Conservation (phyloP, 2,797 vertebrate genomes). For the Cyclura pinguis region DNA sequence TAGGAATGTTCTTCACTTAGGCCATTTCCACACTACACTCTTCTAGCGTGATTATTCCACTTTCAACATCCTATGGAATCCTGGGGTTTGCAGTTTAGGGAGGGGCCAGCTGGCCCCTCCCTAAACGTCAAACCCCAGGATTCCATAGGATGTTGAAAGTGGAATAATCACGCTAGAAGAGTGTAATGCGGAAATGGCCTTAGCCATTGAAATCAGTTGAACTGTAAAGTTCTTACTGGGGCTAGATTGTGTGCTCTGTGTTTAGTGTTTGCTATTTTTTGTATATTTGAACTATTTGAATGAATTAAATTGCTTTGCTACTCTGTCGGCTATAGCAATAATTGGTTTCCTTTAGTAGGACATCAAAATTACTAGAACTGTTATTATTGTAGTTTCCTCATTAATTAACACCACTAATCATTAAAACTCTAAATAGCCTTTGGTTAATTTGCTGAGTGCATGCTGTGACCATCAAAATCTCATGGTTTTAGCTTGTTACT, state of each 20-base stretch:
- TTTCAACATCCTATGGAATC: too few relatives aligned
- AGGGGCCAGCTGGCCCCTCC: too few relatives aligned
- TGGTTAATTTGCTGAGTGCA: constrained; percentile 67
- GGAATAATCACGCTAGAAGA: too few relatives aligned
- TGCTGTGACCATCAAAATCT: constrained; percentile 58
- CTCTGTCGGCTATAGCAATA: constrained; percentile 55
- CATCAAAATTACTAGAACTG: constrained; percentile 36
- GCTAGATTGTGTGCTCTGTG: not conserved
- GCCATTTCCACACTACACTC: too few relatives aligned
- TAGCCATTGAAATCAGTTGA: not conserved
- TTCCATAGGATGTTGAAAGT: too few relatives aligned
- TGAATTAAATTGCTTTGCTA: constrained; percentile 50
- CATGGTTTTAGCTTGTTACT: constrained; percentile 39
- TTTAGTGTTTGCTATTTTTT: fast-evolving
- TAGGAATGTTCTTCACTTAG: too few relatives aligned
- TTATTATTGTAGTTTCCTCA: constrained; percentile 58
- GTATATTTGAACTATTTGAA: constrained; percentile 44
- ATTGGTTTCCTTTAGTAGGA: constrained; percentile 60
- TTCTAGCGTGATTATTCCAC: too few relatives aligned
- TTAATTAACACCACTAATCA: constrained; percentile 68
- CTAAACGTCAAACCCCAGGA: too few relatives aligned
- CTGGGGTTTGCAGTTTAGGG: too few relatives aligned
- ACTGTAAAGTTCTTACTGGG: constrained; percentile 2
- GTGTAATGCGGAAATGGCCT: not conserved
- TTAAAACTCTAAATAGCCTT: constrained; percentile 69